These are phyloP conservation scores for Bombus confusus DNA, from an alignment of 1,140 invertebrate genomes.

Conservation along the genomic window DNA sequence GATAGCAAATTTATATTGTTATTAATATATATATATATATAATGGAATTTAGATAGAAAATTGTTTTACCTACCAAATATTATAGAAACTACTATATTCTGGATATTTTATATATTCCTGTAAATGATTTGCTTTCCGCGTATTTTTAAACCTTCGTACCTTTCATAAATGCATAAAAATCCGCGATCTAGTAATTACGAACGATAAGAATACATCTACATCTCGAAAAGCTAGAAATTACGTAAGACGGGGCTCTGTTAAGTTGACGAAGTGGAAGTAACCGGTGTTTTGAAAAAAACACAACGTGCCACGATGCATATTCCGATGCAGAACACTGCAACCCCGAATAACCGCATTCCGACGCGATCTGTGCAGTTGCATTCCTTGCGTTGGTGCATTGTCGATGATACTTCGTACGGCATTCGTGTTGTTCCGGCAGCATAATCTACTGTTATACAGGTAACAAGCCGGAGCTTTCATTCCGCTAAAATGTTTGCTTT, in stretches of 20 bases:
- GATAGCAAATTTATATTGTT: too few species aligned
- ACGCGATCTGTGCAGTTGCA: slow-evolving; percentile 49
- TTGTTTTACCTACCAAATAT: too few species aligned
- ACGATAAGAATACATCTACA: too few species aligned
- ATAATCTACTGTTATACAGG: slow-evolving; percentile 34
- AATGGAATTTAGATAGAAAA: too few species aligned
- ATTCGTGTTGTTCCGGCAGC: slow-evolving; percentile 31
- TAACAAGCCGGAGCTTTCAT: slow-evolving; percentile 38
- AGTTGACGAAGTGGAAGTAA: neutral
- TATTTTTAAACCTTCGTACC: too few species aligned
- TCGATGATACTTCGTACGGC: slow-evolving; percentile 51
- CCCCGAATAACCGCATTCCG: slow-evolving; percentile 53
- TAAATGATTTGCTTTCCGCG: too few species aligned
- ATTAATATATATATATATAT: too few species aligned
- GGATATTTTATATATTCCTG: too few species aligned
- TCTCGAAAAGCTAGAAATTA: neutral
- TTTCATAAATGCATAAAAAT: too few species aligned
- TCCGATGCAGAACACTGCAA: slow-evolving; percentile 24
- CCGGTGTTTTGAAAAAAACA: neutral
- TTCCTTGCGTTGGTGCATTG: slow-evolving; percentile 49
- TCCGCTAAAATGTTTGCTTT: neutral
- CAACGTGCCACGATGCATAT: slow-evolving; percentile 18
- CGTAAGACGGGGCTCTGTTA: too few species aligned
- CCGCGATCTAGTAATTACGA: too few species aligned
- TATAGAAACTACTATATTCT: too few species aligned